A percentile compares a stretch with the other conserved stretches of the same genome.
Conservation (phyloP, 1,140 invertebrate genomes). For the Eriocheir sinensis region DNA sequence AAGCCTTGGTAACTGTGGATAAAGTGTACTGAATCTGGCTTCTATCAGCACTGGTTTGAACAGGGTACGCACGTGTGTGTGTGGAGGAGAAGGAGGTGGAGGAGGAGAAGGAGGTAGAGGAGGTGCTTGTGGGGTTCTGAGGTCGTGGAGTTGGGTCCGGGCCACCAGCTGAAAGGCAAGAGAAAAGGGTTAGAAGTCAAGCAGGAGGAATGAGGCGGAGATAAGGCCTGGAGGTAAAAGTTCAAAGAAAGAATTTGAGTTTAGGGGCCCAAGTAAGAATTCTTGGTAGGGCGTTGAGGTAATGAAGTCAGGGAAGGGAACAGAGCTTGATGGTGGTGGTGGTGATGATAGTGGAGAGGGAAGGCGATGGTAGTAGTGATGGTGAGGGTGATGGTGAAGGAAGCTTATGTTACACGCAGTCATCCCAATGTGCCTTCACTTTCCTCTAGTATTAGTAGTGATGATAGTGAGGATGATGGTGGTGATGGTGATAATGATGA, state of each 20-base stretch:
- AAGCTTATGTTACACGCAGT: too few species aligned
- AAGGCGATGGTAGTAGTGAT: too few species aligned
- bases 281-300: neutral
- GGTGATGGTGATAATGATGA: too few species aligned
- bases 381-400: too few species aligned
- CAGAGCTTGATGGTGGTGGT: neutral
- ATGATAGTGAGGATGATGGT: too few species aligned
- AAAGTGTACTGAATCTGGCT: too few species aligned
- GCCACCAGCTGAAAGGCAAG: neutral
- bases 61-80: too few species aligned
- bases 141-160: neutral
- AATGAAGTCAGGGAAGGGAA: neutral
- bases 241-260: conserved; percentile 7
- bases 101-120: neutral
- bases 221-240: conserved; percentile 7
- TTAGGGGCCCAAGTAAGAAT: conserved; percentile 15
- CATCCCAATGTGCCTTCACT: too few species aligned
- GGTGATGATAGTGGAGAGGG: neutral
- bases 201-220: neutral
- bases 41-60: too few species aligned
- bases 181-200: neutral
- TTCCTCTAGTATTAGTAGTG: too few species aligned
- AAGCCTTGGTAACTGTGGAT: too few species aligned
- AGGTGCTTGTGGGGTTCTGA: too few species aligned
- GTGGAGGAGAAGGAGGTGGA: neutral